Percentiles rank a stretch among this genome's conserved stretches.
These are phyloP conservation scores for Junonia oenone DNA, from an alignment of 2,888 invertebrate species.

Conservation along the genomic window DNA sequence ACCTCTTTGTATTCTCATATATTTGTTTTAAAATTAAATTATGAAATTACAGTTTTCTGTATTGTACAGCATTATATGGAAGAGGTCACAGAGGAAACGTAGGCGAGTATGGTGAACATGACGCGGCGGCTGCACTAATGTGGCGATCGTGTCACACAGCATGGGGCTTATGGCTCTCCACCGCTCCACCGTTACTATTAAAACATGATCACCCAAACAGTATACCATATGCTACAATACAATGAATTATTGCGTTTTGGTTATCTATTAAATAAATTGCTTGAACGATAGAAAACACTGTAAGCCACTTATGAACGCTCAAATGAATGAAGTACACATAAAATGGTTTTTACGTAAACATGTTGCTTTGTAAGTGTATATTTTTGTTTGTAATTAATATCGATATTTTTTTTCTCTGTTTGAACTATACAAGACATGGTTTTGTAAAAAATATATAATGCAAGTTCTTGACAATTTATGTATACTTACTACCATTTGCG, in stretches of 20 bases:
- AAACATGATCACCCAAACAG: constrained; percentile 46
- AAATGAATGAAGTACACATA: not conserved
- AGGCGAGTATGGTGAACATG: constrained; percentile 8
- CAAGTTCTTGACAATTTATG: no score
- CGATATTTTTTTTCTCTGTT: no score
- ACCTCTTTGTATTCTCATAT: no score
- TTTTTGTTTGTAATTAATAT: no score
- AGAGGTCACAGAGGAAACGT: constrained; percentile 5
- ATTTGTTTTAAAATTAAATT: not conserved
- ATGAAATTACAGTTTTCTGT: not conserved
- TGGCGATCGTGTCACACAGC: constrained; percentile 52
- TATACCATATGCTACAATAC: constrained; percentile 14
- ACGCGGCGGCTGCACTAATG: constrained; percentile 19
- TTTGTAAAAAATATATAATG: no score
- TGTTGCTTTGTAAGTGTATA: no score
- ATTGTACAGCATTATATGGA: constrained; percentile 3
- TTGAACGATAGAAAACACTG: not conserved
- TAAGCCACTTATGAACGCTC: not conserved
- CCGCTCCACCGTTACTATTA: constrained; percentile 60
- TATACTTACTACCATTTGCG: no score
- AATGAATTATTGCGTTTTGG: constrained; percentile 9
- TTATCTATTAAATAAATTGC: constrained; percentile 14
- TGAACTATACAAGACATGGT: no score
- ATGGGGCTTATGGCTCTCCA: constrained; percentile 56
- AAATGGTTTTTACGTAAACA: no score